Percentiles rank a stretch among this genome's conserved stretches.
These are phyloP conservation scores for Tragelaphus scriptus DNA, from an alignment of 2,113 vertebrate species.

Conservation along the genomic window DNA sequence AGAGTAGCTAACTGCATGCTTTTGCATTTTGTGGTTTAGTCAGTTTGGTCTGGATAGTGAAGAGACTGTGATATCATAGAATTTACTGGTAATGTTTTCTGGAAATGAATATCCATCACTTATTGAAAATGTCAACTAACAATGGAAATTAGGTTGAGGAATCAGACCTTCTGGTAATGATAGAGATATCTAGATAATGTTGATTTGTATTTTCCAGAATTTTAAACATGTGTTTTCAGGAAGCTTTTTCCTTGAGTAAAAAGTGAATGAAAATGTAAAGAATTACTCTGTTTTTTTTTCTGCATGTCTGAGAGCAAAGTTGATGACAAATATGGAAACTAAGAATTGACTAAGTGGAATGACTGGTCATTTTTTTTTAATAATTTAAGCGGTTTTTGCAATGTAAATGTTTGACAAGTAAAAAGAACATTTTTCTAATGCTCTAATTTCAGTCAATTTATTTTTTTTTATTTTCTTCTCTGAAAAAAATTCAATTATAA, in stretches of 20 bases:
- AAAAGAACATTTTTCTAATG: slow-evolving; percentile 43
- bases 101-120: slow-evolving; percentile 68
- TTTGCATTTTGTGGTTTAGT: slow-evolving; percentile 58
- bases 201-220: slow-evolving; percentile 72
- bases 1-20: not conserved
- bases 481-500: slow-evolving; percentile 18
- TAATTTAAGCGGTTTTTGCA: slow-evolving; percentile 48
- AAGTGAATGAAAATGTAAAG: slow-evolving; percentile 56
- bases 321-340: slow-evolving; percentile 71
- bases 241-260: slow-evolving; percentile 68
- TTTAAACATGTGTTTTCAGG: slow-evolving; percentile 54
- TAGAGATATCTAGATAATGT: slow-evolving; percentile 52
- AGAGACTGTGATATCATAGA: slow-evolving; percentile 38
- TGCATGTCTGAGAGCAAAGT: slow-evolving; percentile 38
- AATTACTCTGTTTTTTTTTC: slow-evolving; percentile 36
- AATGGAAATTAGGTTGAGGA: slow-evolving; percentile 55
- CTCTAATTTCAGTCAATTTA: not conserved
- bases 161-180: slow-evolving; percentile 59
- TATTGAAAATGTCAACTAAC: slow-evolving; percentile 63
- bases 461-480: slow-evolving; percentile 8
- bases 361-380: slow-evolving; percentile 65
- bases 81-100: slow-evolving; percentile 70
- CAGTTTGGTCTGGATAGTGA: slow-evolving; percentile 54
- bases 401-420: slow-evolving; percentile 57
- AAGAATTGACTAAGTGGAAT: slow-evolving; percentile 53